Percentiles rank a stretch among this genome's conserved stretches.
These are phyloP conservation scores for Aspiorhynchus laticeps DNA, from an alignment of 2,113 vertebrate species.

Conservation along the genomic window DNA sequence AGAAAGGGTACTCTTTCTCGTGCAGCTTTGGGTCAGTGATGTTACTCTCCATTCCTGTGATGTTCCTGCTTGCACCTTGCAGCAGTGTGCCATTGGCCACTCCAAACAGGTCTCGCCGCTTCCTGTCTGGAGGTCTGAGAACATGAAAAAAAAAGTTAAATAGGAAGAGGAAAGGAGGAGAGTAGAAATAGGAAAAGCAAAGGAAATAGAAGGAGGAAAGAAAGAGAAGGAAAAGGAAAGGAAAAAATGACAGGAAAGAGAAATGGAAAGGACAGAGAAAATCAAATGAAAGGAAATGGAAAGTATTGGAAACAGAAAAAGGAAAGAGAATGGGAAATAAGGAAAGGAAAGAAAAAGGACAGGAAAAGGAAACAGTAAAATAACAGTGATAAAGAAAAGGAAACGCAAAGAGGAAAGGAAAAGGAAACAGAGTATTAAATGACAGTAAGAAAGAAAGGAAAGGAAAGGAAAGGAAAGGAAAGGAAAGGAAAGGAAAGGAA, in stretches of 20 bases:
- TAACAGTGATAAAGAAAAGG: background rate
- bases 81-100: slow-evolving; percentile 81
- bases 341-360: background rate
- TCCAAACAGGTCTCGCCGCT: slow-evolving; percentile 84
- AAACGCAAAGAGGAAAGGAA: background rate
- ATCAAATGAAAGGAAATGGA: background rate
- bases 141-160: slow-evolving; percentile 36
- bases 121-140: slow-evolving; percentile 82
- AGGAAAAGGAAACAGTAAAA: background rate
- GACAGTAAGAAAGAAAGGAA: background rate
- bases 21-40: slow-evolving; percentile 78
- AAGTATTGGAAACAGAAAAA: background rate
- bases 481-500: background rate
- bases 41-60: slow-evolving; percentile 72
- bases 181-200: slow-evolving; percentile 4
- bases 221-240: background rate
- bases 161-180: background rate
- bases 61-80: slow-evolving; percentile 70
- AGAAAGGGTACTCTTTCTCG: slow-evolving; percentile 85
- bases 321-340: background rate
- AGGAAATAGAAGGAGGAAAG: background rate
- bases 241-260: background rate
- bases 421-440: background rate
- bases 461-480: background rate
- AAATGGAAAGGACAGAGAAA: background rate